Evolutionary conservation across 2,888 invertebrate genomes (phyloP).

Genomic region (Boloria selene): DNA sequence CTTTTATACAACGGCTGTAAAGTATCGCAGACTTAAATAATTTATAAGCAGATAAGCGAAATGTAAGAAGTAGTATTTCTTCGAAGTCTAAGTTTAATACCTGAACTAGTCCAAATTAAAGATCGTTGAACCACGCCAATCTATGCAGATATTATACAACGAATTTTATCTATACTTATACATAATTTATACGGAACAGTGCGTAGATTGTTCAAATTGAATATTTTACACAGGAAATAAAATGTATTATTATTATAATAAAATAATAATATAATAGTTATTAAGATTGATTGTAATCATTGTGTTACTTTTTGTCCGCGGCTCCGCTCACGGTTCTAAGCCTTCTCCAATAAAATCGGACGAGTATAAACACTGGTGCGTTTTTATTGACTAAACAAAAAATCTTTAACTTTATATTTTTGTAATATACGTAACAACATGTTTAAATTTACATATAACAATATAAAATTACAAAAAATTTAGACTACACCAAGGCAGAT

Average conservation of each 20-base stretch:
- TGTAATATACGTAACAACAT: too few species aligned
- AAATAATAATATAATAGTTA: too few species aligned
- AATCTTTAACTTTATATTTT: too few species aligned
- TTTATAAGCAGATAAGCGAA: conserved; percentile 24
- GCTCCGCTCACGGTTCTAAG: too few species aligned
- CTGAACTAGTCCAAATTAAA: conserved; percentile 20
- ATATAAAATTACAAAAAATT: neutral
- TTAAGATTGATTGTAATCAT: too few species aligned
- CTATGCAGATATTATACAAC: conserved; percentile 24
- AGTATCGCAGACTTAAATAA: conserved; percentile 9
- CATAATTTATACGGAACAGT: conserved; percentile 16
- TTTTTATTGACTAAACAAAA: too few species aligned
- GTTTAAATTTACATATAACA: too few species aligned
- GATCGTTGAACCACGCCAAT: conserved; percentile 33
- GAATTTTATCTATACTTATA: conserved; percentile 14
- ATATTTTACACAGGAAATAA: neutral
- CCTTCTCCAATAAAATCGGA: too few species aligned
- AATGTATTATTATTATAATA: neutral
- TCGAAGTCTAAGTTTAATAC: conserved; percentile 32
- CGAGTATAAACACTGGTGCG: too few species aligned
- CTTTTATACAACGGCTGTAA: too few species aligned
- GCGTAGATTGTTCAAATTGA: neutral
- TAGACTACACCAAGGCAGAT: neutral
- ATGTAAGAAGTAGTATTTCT: conserved; percentile 29
- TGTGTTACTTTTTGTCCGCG: too few species aligned